Percentiles rank a stretch among this genome's conserved stretches.
Evolutionary conservation across 2,113 vertebrate genomes (phyloP).

Genomic region (Strix aluco): DNA sequence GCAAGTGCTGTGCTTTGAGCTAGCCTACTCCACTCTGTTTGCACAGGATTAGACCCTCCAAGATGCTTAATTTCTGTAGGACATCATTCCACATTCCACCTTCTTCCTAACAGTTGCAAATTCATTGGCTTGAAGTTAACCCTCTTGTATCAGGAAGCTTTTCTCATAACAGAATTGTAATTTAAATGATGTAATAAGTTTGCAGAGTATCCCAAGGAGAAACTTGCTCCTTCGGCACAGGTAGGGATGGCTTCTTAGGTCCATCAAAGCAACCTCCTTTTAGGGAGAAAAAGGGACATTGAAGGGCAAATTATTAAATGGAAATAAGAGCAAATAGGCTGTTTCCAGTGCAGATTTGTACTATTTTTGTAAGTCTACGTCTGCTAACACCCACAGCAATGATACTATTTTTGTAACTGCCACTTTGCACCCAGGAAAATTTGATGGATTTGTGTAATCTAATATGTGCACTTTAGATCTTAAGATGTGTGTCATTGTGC

Average conservation of each 20-base stretch:
- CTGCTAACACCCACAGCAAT: not conserved
- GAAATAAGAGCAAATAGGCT: not conserved
- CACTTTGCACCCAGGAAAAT: slow-evolving; percentile 15
- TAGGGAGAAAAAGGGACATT: not conserved
- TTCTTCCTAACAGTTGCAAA: not conserved
- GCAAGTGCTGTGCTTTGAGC: rapidly evolving
- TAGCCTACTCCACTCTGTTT: not conserved
- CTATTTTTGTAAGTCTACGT: not conserved
- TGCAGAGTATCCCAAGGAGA: not conserved
- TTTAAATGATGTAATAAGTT: not conserved
- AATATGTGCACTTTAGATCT: slow-evolving; percentile 9
- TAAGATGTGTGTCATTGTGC: not conserved
- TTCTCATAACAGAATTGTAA: not conserved
- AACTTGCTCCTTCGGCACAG: not conserved
- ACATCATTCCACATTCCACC: not conserved
- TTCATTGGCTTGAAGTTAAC: not conserved
- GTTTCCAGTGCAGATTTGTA: not conserved
- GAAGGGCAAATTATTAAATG: not conserved
- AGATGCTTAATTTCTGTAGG: not conserved
- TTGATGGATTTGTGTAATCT: slow-evolving; percentile 4
- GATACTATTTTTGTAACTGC: slow-evolving; percentile 18
- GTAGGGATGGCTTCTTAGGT: not conserved
- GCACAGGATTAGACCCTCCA: not conserved
- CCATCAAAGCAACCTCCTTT: not conserved
- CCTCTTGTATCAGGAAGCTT: not conserved